These are phyloP conservation scores for Galaxea fascicularis DNA, from an alignment of 92 coral and sea anemone species.

Conservation along the genomic window DNA sequence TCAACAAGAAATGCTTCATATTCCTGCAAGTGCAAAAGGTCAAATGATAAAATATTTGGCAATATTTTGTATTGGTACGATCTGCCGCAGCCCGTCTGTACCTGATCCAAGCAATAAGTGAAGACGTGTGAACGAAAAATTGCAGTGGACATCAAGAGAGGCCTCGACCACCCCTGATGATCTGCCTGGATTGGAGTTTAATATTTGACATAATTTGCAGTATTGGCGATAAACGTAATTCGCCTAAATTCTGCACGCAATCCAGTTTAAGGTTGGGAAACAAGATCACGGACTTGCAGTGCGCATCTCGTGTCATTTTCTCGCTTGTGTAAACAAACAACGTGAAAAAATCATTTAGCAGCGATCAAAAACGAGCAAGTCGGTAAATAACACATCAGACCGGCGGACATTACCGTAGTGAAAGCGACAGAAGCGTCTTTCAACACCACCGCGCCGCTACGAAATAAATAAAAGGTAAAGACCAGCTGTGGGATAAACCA, in stretches of 20 bases:
- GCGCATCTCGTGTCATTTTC: not conserved
- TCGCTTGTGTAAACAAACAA: slow-evolving; percentile 40
- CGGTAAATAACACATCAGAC: slow-evolving; percentile 34
- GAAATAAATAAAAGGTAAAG: not conserved
- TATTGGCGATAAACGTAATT: slow-evolving; percentile 16
- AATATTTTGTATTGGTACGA: not conserved
- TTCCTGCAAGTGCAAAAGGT: not conserved
- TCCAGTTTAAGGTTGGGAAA: not conserved
- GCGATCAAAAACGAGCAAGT: slow-evolving; percentile 30
- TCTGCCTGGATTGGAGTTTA: slow-evolving; percentile 10
- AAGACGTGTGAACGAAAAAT: slow-evolving; percentile 16
- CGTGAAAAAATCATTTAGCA: slow-evolving; percentile 33
- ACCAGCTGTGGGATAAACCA: not conserved
- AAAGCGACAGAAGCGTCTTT: slow-evolving; percentile 24
- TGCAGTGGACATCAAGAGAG: slow-evolving; percentile 23
- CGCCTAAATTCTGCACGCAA: slow-evolving; percentile 28
- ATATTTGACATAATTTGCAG: slow-evolving; percentile 52
- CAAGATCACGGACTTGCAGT: not conserved
- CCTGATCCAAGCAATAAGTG: slow-evolving; percentile 12
- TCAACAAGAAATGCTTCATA: not conserved
- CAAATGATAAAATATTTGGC: slow-evolving; percentile 20
- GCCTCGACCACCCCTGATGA: slow-evolving; percentile 36
- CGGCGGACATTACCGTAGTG: not conserved
- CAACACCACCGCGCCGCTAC: slow-evolving; percentile 44
- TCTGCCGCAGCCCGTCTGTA: not conserved